phyloP scores from a whole-genome alignment of 2,888 invertebrate species.

The Eudasyphora cyanicolor region DNA sequence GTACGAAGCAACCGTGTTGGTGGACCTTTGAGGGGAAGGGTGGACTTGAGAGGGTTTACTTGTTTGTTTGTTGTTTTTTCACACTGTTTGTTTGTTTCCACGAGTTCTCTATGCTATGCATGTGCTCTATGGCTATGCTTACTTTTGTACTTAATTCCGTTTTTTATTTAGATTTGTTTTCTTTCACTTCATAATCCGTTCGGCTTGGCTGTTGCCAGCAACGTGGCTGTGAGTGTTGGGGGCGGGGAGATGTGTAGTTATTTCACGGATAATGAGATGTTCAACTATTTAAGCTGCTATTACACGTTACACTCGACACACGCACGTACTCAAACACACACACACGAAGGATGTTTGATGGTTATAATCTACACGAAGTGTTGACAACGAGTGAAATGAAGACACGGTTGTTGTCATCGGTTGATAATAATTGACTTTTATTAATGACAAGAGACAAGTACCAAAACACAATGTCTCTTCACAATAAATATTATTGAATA shows the following conservation, averaged over 20 bases:
- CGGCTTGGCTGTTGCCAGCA: background rate
- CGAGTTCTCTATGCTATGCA: too few relatives aligned
- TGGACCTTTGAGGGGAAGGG: background rate
- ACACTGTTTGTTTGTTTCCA: conserved; percentile 11
- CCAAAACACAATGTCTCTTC: background rate
- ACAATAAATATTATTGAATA: conserved; percentile 4
- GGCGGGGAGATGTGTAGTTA: background rate
- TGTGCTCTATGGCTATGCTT: too few relatives aligned
- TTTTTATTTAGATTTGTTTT: conserved; percentile 20
- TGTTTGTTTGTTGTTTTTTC: conserved; percentile 9
- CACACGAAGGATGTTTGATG: background rate
- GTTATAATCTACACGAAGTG: background rate
- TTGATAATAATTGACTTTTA: conserved; percentile 21
- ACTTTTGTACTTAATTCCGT: conserved; percentile 26
- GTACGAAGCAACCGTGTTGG: background rate
- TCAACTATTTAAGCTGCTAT: conserved; percentile 12
- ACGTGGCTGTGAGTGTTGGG: background rate
- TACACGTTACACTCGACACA: background rate
- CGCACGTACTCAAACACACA: too few relatives aligned
- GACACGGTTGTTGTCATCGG: conserved; percentile 11
- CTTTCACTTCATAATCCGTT: conserved; percentile 16
- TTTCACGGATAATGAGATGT: conserved; percentile 31
- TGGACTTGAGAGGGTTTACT: conserved; percentile 6
- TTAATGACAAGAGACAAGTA: conserved; percentile 2
- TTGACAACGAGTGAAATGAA: background rate